phyloP scores from a whole-genome alignment of 2,888 invertebrate species.

The Ophion ventricosus region DNA sequence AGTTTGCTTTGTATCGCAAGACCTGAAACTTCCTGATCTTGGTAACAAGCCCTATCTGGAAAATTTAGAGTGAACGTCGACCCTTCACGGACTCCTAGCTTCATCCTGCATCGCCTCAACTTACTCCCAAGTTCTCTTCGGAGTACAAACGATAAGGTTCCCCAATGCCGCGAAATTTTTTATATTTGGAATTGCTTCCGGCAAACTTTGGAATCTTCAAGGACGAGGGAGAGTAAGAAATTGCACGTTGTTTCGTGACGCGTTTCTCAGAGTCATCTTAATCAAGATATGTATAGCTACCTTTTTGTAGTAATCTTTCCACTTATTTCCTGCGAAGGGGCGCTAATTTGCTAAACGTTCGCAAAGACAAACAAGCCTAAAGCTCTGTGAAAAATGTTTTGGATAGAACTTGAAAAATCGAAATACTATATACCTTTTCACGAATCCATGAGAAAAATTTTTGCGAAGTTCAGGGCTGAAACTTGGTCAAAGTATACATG shows the following conservation, averaged over 20 bases:
- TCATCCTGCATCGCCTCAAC: neutral
- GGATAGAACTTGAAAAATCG: too few relatives aligned
- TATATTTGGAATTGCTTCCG: neutral
- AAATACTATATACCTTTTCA: too few relatives aligned
- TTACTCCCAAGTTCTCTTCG: neutral
- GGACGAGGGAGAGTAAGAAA: neutral
- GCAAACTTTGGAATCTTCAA: neutral
- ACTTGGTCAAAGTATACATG: too few relatives aligned
- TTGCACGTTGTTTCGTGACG: neutral
- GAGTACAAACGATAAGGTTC: neutral
- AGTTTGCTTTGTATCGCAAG: conserved; percentile 8
- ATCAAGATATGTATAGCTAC: neutral
- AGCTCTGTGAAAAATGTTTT: too few relatives aligned
- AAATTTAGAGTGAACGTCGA: neutral
- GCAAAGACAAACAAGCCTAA: too few relatives aligned
- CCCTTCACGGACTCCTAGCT: conserved; percentile 1
- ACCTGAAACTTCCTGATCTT: neutral
- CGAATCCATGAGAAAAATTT: too few relatives aligned
- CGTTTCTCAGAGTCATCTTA: neutral
- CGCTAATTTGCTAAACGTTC: too few relatives aligned
- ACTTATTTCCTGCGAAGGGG: neutral
- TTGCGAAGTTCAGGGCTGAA: too few relatives aligned
- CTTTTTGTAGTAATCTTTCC: neutral
- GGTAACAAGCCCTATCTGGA: neutral
- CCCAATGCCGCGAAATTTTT: neutral